phyloP scores from a whole-genome alignment of 1,140 invertebrate species.

The Carposina sasakii region DNA sequence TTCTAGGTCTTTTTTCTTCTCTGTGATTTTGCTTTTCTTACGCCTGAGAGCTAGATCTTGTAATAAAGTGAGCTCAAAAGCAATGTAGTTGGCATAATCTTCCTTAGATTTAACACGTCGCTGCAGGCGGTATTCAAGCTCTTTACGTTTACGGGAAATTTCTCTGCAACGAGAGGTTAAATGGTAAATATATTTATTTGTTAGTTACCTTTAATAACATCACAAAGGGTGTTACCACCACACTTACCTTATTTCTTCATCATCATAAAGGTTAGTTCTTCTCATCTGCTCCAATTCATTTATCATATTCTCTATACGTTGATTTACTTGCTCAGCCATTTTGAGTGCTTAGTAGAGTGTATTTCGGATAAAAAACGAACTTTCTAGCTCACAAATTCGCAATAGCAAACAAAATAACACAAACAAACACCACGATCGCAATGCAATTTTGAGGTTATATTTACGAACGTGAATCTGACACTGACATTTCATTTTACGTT shows the following conservation, averaged over 20 bases:
- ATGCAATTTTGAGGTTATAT: no score
- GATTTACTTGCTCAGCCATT: slow-evolving; percentile 85
- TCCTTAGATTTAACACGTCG: slow-evolving; percentile 78
- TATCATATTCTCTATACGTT: slow-evolving; percentile 81
- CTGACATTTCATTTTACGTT: no score
- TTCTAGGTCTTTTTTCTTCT: slow-evolving; percentile 79
- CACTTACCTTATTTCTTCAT: slow-evolving; percentile 78
- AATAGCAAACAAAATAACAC: no score
- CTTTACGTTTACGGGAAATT: slow-evolving; percentile 79
- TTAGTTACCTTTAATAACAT: slow-evolving; percentile 1
- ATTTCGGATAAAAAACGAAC: neutral
- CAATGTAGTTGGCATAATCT: slow-evolving; percentile 82
- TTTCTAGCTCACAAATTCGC: neutral
- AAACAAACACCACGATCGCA: no score
- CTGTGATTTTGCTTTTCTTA: slow-evolving; percentile 72
- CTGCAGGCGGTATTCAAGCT: slow-evolving; percentile 82
- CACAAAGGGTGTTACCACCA: neutral
- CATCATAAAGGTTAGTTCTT: slow-evolving; percentile 78
- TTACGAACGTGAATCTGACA: no score
- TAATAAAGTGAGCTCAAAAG: slow-evolving; percentile 80
- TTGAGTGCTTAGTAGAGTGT: slow-evolving; percentile 21
- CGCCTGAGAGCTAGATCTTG: slow-evolving; percentile 76
- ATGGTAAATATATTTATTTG: slow-evolving; percentile 18
- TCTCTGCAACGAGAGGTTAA: no score
- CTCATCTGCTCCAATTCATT: slow-evolving; percentile 82